Base-by-base conservation (phyloP, 1,140 invertebrate species). In the Schlechtendalia chinensis region DNA sequence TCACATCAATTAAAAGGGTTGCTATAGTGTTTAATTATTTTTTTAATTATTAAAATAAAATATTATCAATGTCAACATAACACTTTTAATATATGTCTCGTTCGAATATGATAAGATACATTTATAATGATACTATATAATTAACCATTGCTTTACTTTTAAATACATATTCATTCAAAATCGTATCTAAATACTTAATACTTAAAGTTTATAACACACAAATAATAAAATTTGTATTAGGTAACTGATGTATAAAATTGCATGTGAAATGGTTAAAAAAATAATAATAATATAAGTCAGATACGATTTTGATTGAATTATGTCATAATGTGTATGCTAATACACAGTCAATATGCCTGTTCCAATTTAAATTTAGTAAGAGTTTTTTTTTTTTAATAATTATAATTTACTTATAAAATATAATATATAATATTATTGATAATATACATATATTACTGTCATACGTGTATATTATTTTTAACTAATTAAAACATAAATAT, bases 261-360 rank as follows among this genome's bases (percentile, higher is more conserved):
- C 47, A 54, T 54, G 12, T 19, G 17, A 50, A 14, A n/a, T 54
- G 17, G 22, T 5, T 6, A 67, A 39, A 19, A 54, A 54, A 54
- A 4, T 4, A 39, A 39, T 4, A 39, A 4, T 4, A 39, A 39
- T 4, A 39, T 4, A 39, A 39, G 8, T 72, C 29, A 54, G 10
- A 72, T 72, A 54, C 50, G 24, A 72, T 72, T 72, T 72, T 72
- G 47, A 54, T 29, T 72, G 27, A 27, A 71, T 16, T n/a, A 47
- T 72, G 29, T 11, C 29, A 8, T 32, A 53, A 19, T 29, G 53
- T 29, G 69, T 72, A 54, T 19, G 50, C 17, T 32, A 53, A 19
- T 29, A 71, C 24, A 72, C 61, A 19, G 29, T 63, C n/a, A n/a
- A 27, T 16, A 63, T 16, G 24, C 29, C 32, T 72, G 47, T 53